Base-by-base conservation (phyloP, 1,140 invertebrate genomes). In the Lepidurus packardi region DNA sequence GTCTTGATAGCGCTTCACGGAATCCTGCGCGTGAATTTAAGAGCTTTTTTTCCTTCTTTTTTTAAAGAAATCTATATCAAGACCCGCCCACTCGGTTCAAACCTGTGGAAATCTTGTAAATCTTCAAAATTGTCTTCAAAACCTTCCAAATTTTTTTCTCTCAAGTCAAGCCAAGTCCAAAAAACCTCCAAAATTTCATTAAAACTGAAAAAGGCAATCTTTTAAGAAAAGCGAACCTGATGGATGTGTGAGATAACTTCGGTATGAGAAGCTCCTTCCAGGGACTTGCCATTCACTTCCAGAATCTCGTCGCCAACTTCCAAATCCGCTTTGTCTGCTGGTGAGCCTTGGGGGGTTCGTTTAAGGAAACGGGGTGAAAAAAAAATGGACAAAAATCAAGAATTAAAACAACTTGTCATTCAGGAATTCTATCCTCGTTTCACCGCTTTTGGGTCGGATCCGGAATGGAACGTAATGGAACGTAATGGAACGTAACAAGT, bases 271-370 rank as follows among this genome's bases (percentile, higher is more conserved):
- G 93, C 92, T 84, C 96, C 92, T 83, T 96, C 93, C 82, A 97
- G 86, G 65, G 90, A 92, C 78, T 91, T 92, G 81, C 95, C 96
- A 86, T 98, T 98, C 74, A 98, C 94, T 87, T 97, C 94, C 85
- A 98, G 88, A 84, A 98, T 98, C 86, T 98, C 96, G 87, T 98
- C 96, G 75, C 93, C 94, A 82, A 97, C 91, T 87, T 97, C 94
- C 86, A 97, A 87, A 85, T 97, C 95, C 21, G 89, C 88, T 85
- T 92, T 92, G 86, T 97, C 95, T 47, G 95, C 95, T 79, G 95
- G 94, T 80, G 96, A 96, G 74, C 93, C 93, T 95, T 84, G 8
- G 86, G 84, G 82, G 73, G 78, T 34, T 34, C 2, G 25, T 4
- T 4, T 4, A 45, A 80, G 25, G 25, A 25, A 25, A 25, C 25